Evolutionary conservation across 2,888 invertebrate genomes (phyloP).

Genomic region (Ophion ellenae): DNA sequence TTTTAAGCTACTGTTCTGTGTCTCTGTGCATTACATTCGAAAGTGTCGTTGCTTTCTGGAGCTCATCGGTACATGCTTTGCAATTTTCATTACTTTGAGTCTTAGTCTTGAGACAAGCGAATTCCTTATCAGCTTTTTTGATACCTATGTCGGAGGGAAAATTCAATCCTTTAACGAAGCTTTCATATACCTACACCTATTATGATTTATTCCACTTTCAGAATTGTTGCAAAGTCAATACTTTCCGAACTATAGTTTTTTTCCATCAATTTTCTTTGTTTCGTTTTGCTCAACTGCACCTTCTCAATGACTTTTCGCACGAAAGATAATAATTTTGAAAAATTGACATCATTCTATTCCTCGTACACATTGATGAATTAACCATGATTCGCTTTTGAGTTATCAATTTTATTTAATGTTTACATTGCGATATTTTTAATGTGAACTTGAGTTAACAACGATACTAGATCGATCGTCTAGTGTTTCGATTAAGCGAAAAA

Average conservation of each 20-base stretch:
- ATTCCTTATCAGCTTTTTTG: not conserved
- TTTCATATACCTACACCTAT: too few relatives aligned
- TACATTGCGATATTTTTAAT: not conserved
- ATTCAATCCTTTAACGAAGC: not conserved
- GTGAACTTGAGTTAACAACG: constrained; percentile 5
- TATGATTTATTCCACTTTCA: too few relatives aligned
- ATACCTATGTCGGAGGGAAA: not conserved
- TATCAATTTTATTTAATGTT: constrained; percentile 6
- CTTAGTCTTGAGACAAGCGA: not conserved
- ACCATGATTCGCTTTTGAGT: constrained; percentile 33
- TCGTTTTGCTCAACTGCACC: not conserved
- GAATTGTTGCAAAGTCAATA: too few relatives aligned
- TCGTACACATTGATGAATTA: not conserved
- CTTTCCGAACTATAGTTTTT: too few relatives aligned
- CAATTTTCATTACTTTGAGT: not conserved
- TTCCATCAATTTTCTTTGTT: not conserved
- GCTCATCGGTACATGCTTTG: constrained; percentile 60
- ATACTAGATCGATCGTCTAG: constrained; percentile 31
- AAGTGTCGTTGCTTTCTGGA: constrained; percentile 40
- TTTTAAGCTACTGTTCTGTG: constrained; percentile 35
- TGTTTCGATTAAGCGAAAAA: not conserved
- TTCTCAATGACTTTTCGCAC: too few relatives aligned
- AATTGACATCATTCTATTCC: not conserved
- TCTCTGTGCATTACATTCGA: constrained; percentile 39
- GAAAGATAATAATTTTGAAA: not conserved